Percentiles rank a stretch among this genome's conserved stretches.
Conservation (phyloP, 2,797 vertebrate species). For the Adelosebastes latens region DNA sequence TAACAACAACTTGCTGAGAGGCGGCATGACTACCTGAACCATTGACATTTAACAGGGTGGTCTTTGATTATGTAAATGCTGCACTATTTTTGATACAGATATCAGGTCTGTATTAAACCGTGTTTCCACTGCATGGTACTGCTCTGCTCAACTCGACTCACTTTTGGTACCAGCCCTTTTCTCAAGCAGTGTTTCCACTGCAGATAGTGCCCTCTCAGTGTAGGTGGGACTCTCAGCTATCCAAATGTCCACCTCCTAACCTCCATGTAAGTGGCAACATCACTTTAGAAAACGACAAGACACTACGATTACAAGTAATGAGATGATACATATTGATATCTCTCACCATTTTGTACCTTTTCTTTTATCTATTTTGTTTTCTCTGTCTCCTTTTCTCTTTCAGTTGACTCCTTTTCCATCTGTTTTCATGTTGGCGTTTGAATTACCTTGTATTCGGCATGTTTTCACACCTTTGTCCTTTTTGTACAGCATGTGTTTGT, state of each 20-base stretch:
- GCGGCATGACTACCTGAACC: not conserved
- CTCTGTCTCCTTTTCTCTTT: not conserved
- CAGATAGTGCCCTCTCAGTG: too few relatives aligned
- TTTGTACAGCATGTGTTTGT: not conserved
- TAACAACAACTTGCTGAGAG: not conserved
- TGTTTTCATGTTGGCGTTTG: not conserved
- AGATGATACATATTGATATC: not conserved
- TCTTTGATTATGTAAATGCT: not conserved
- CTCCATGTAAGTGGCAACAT: not conserved
- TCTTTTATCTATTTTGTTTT: not conserved
- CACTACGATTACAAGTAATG: not conserved
- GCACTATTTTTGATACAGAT: not conserved
- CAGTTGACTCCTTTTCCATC: not conserved
- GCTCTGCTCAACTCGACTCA: too few relatives aligned
- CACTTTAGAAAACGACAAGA: not conserved
- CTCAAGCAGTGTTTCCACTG: not conserved
- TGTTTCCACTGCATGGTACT: too few relatives aligned
- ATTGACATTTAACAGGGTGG: not conserved
- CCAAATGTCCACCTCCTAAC: not conserved
- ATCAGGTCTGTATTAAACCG: not conserved
- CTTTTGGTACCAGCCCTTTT: not conserved
- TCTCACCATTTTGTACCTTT: not conserved
- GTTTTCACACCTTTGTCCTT: conserved; percentile 8
- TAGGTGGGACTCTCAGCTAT: not conserved
- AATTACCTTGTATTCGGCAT: not conserved